Evolutionary conservation across 2,113 vertebrate genomes (phyloP), one percentile per base, ranked within the genome.

Genomic region (Sakesphorus luctuosus): DNA sequence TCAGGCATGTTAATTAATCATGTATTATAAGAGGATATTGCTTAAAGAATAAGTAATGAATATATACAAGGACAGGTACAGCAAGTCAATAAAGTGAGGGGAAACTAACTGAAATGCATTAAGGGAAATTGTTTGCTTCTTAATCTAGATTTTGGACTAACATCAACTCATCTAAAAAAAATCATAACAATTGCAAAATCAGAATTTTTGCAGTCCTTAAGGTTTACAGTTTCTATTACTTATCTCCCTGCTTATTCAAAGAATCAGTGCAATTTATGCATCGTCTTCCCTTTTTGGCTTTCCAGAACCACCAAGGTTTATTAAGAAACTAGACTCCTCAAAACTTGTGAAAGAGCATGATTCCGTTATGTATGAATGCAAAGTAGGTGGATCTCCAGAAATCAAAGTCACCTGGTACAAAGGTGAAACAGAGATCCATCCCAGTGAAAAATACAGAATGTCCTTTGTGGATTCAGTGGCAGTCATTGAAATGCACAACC

Each of bases 301-400:
- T 98, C 78, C 98, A 99, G 99, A 99, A 98, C 99, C 99, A 91
- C 99, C 99, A 46, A 98, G 98, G 79, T 99, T 99, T 99, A 98
- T 99, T 82, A 99, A 99, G 98, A 99, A 99, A 97, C 98, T 99
- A 93, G 99, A 99, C 87, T 97, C 98, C 75, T 97, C 98, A 94
- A 99, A 99, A 97, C 98, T 98, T 93, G 98, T 99, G 96, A 99
- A 99, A 98, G 96, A 98, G 93, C 98, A 98, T 3, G 99, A 99
- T 78, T 98, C 98, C 12, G 92, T 98, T 69, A 98, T 90, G 8
- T 98, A 99, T 87, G 99, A 99, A 96, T 99, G 99, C 97, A 99
- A 99, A 98, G 98, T 99, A 96, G 98, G 97, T 79, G 99, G 99
- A 93, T 98, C 99, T 81, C 98, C 98, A 59, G 98, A 99, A 97